A percentile compares a stretch with the other conserved stretches of the same genome.
Evolutionary conservation across 2,797 vertebrate species (phyloP).

Genomic region (Tokudaia muenninki): DNA sequence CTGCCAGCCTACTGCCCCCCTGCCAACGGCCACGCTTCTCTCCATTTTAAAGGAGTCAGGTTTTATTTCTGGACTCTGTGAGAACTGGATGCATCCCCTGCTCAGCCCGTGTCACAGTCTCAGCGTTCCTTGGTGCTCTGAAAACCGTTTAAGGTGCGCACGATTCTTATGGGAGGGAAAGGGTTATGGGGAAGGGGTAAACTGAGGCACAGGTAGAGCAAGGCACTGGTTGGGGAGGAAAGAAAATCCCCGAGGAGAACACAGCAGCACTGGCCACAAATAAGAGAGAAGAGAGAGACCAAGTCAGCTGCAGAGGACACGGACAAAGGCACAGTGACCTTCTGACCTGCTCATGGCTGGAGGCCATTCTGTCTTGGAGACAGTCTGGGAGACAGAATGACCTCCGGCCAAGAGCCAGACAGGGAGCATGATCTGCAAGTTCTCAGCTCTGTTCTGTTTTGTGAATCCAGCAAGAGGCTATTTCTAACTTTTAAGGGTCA

Average conservation of each 20-base stretch:
- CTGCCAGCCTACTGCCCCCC: too few relatives aligned
- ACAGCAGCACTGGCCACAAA: neutral
- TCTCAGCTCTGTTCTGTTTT: neutral
- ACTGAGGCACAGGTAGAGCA: neutral
- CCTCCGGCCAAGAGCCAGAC: neutral
- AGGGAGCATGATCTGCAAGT: neutral
- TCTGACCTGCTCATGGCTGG: too few relatives aligned
- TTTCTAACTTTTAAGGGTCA: neutral
- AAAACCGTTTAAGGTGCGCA: neutral
- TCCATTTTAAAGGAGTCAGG: slow-evolving; percentile 4
- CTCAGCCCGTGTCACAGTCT: neutral
- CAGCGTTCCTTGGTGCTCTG: neutral
- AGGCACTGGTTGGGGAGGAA: neutral
- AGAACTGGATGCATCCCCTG: neutral
- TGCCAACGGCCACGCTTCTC: neutral
- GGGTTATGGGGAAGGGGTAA: neutral
- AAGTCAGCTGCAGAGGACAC: rapidly evolving
- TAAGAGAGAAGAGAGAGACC: too few relatives aligned
- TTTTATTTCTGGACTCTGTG: neutral
- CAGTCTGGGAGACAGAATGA: neutral
- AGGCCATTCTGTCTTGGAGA: neutral
- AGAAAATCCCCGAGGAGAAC: neutral
- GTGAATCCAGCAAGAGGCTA: neutral
- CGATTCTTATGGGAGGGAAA: neutral
- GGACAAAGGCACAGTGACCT: neutral